Evolutionary conservation across 2,797 vertebrate genomes (phyloP).

Genomic region (Pangasius larnaudii): DNA sequence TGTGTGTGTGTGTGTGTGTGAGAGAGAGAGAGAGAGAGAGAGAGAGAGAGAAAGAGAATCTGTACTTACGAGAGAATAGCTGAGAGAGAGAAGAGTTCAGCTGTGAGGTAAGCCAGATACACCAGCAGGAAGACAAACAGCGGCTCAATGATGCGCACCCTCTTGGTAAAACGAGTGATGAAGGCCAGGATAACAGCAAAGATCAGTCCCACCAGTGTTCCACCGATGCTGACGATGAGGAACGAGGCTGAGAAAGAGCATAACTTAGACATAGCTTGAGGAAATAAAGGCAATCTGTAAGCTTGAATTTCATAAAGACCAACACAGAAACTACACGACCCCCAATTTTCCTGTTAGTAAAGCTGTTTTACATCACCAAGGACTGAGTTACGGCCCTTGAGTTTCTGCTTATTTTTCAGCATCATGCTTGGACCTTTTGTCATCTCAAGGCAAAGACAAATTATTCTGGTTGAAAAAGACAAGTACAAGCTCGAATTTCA

Average conservation of each 20-base stretch:
- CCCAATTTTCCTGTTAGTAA: not conserved
- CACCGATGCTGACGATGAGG: constrained; percentile 92
- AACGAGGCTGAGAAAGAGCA: constrained; percentile 81
- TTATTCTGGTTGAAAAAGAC: not conserved
- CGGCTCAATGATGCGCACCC: constrained; percentile 94
- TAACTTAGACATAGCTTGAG: not conserved
- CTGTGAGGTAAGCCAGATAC: constrained; percentile 91
- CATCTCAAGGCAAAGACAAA: not conserved
- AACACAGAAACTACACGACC: not conserved
- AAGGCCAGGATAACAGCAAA: constrained; percentile 91
- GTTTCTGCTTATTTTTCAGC: not conserved
- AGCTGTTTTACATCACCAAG: not conserved
- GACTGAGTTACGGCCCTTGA: not conserved
- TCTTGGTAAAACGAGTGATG: constrained; percentile 93
- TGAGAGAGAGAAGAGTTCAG: constrained; percentile 91
- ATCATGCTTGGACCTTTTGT: not conserved
- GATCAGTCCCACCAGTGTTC: constrained; percentile 88
- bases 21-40: constrained; percentile 78
- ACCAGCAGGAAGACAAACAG: constrained; percentile 92
- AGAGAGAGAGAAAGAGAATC: not conserved
- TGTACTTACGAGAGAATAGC: constrained; percentile 92
- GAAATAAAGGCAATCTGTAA: not conserved
- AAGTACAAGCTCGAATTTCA: not conserved
- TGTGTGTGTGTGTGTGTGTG: no score
- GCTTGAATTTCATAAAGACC: not conserved